Conservation (phyloP, 1,140 invertebrate species). For the Cotesia vestalis region DNA sequence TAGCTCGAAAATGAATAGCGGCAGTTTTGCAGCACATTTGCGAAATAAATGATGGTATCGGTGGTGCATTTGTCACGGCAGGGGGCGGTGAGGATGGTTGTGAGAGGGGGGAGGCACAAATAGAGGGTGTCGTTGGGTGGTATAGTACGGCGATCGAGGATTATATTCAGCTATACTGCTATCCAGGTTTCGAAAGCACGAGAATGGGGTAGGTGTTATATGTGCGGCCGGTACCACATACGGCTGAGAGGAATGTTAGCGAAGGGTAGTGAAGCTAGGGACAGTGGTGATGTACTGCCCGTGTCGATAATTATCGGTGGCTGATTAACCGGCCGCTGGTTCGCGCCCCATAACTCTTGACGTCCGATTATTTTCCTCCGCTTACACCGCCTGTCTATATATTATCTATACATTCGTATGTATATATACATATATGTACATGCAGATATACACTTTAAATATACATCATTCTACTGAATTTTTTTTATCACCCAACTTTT, state of each 20-base stretch:
- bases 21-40: conserved; percentile 67
- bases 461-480: no score
- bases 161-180: conserved; percentile 1
- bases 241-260: conserved; percentile 40
- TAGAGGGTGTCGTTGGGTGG: conserved; percentile 40
- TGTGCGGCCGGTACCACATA: neutral
- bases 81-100: conserved; percentile 45
- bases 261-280: conserved; percentile 42
- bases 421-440: conserved; percentile 13
- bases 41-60: conserved; percentile 68
- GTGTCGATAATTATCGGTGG: conserved; percentile 68
- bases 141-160: neutral
- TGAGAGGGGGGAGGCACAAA: conserved; percentile 35
- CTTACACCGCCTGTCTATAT: conserved; percentile 49
- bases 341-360: conserved; percentile 67
- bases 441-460: neutral
- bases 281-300: conserved; percentile 63
- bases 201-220: neutral
- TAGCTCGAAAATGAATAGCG: conserved; percentile 67
- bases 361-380: conserved; percentile 66
- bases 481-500: no score
- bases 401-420: conserved; percentile 53
- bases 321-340: conserved; percentile 66
- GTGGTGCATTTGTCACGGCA: conserved; percentile 64
- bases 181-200: neutral